Evolutionary conservation across 2,113 vertebrate genomes (phyloP).

Genomic region (Promerops cafer): DNA sequence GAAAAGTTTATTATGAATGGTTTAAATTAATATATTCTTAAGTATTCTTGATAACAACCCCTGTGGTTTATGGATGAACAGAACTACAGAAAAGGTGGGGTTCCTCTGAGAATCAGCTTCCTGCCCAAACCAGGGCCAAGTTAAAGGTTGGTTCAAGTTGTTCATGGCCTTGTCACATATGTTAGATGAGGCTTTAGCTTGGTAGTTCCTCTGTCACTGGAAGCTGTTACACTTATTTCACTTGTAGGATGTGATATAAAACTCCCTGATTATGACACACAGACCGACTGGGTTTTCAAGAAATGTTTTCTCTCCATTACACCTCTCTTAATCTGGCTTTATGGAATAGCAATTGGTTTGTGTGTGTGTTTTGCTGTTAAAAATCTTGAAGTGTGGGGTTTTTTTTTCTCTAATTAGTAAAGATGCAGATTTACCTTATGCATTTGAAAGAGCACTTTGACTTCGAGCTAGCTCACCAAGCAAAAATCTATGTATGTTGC

Average conservation of each 20-base stretch:
- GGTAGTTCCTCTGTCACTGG: neutral
- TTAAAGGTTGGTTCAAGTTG: neutral
- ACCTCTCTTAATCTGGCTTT: neutral
- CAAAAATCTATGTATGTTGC: neutral
- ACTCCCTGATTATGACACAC: neutral
- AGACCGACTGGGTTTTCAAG: neutral
- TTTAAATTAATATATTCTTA: neutral
- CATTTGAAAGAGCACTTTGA: neutral
- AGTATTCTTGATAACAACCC: neutral
- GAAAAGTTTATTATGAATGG: neutral
- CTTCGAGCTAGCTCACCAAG: neutral
- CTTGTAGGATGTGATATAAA: neutral
- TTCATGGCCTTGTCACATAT: neutral
- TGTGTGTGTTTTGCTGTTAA: neutral
- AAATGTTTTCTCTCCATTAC: neutral
- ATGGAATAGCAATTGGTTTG: neutral
- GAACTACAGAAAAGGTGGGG: neutral
- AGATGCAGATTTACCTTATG: neutral
- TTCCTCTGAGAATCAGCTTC: neutral
- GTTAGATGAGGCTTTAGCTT: neutral
- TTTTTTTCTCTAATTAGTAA: neutral
- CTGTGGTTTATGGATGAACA: neutral
- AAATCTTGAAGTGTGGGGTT: neutral
- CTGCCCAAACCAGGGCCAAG: neutral
- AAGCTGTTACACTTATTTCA: neutral